A percentile compares a stretch with the other conserved stretches of the same genome.
phyloP scores from a whole-genome alignment of 1,140 invertebrate genomes.

The Maconellicoccus hirsutus region DNA sequence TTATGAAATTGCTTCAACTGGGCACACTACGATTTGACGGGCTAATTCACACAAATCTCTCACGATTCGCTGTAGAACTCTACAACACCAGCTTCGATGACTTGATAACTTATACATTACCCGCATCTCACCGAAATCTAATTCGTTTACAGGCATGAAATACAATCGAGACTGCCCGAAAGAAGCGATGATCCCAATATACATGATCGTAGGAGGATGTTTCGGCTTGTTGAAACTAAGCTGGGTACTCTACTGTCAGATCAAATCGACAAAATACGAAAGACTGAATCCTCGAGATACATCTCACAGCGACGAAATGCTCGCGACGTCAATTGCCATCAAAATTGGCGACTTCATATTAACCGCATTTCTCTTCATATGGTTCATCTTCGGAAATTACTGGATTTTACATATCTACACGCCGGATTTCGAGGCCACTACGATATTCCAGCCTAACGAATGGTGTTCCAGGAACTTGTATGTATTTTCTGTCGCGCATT shows the following conservation, averaged over 20 bases:
- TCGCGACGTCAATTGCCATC: constrained; percentile 39
- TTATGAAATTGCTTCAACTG: too few relatives aligned
- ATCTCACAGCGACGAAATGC: constrained; percentile 38
- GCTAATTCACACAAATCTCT: too few relatives aligned
- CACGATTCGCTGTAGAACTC: too few relatives aligned
- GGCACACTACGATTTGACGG: too few relatives aligned
- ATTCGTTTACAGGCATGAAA: constrained; percentile 50
- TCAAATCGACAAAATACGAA: constrained; percentile 43
- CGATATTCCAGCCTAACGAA: constrained; percentile 53
- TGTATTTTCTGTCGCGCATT: constrained; percentile 60
- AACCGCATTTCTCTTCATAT: constrained; percentile 54
- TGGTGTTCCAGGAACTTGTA: constrained; percentile 69
- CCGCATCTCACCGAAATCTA: neutral
- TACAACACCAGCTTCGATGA: too few relatives aligned
- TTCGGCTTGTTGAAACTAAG: constrained; percentile 57
- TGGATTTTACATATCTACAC: constrained; percentile 66
- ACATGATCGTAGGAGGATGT: constrained; percentile 67
- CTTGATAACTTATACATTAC: neutral
- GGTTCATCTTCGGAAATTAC: constrained; percentile 66
- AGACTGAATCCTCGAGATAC: constrained; percentile 42
- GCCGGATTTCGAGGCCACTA: constrained; percentile 52
- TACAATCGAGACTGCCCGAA: constrained; percentile 63
- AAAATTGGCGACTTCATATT: constrained; percentile 43
- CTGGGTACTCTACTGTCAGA: constrained; percentile 55
- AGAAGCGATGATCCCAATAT: constrained; percentile 65